Evolutionary conservation across 2,113 vertebrate species (phyloP).

Genomic region (Ailurus styani): DNA sequence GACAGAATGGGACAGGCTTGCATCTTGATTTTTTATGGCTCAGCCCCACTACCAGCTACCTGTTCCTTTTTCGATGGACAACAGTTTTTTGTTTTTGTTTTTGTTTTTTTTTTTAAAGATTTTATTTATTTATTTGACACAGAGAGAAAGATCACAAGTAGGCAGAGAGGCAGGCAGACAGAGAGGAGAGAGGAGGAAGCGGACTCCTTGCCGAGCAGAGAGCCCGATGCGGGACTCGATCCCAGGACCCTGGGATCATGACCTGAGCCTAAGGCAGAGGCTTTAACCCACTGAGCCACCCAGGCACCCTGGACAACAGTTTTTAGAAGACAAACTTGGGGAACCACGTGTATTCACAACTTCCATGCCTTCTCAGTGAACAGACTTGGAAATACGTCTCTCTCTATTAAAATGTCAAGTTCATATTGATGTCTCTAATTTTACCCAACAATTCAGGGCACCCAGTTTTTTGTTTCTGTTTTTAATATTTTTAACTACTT

Average conservation of each 20-base stretch:
- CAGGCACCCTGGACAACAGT: background rate
- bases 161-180: too few relatives aligned
- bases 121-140: too few relatives aligned
- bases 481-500: background rate
- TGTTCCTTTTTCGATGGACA: background rate
- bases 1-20: rapidly evolving
- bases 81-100: too few relatives aligned
- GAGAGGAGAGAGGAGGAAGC: too few relatives aligned
- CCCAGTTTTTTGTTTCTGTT: too few relatives aligned
- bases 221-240: too few relatives aligned
- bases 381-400: background rate
- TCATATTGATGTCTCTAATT: background rate
- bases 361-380: background rate
- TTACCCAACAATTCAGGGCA: background rate
- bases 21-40: background rate
- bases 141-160: too few relatives aligned
- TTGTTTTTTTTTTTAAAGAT: too few relatives aligned
- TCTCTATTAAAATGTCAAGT: background rate
- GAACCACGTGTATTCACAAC: background rate
- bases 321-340: background rate
- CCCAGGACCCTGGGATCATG: too few relatives aligned
- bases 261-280: too few relatives aligned
- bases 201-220: too few relatives aligned
- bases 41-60: background rate
- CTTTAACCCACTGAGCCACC: too few relatives aligned